Evolutionary conservation across 2,888 invertebrate species (phyloP), one percentile per base, ranked within the genome.

Genomic region (Luperina nickerlii): DNA sequence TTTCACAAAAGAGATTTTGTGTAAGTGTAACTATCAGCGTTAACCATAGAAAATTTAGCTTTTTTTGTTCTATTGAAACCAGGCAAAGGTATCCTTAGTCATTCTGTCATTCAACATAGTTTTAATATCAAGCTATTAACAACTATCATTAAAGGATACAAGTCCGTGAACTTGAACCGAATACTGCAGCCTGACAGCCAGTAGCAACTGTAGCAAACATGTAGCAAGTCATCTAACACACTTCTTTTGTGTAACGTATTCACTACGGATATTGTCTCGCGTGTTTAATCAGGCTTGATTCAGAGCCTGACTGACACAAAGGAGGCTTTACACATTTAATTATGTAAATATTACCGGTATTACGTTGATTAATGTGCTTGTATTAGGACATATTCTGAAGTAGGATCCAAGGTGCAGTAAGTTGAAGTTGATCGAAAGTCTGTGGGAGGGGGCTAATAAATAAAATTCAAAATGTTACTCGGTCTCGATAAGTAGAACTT

Each of bases 231-330:
- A 82, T 81, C 48, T 67, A 80, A 77, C 76, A 82, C 38, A 81
- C 32, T 81, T 84, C 83, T 83, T 88, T 89, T 89, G 80, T 89
- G 68, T 70, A 13, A n/a, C 51, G 42, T 67, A 72, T 81, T 88
- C 79, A 86, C 88, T 85, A 86, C 42, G 76, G 67, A 87, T 85
- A 88, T 83, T 85, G 87, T 86, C 76, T 72, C 60, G 51, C 67
- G 74, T 81, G 70, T 77, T 81, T 86, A 86, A 83, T 87, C 78
- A 89, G 51, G 71, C 74, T 42, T 74, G 67, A 87, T 85, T 85
- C 79, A 84, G 20, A 75, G 77, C n/a, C 74, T 83, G 76, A 77
- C 24, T 77, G 80, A 80, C 80, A 87, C 69, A 87, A 87, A 83
- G 48, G 72, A 87, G 70, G 75, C 74, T 84, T 82, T 57, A 86